These are phyloP conservation scores for Falco peregrinus DNA, from an alignment of 2,797 vertebrate species.

Conservation along the genomic window DNA sequence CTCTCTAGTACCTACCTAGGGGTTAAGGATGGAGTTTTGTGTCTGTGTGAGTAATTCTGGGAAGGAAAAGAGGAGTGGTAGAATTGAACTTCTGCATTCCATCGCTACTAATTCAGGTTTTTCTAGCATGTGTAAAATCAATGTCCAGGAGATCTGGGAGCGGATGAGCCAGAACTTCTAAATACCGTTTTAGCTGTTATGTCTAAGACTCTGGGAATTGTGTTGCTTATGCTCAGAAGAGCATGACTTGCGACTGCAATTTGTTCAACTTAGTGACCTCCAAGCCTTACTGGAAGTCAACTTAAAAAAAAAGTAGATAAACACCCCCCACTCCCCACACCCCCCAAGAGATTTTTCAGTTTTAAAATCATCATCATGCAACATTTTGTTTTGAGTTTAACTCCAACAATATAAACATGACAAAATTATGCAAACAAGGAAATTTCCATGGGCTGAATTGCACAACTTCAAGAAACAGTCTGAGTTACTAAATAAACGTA, in stretches of 20 bases:
- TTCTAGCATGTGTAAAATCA: neutral
- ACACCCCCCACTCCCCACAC: neutral
- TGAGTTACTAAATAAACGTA: slow-evolving; percentile 13
- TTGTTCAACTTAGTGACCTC: slow-evolving; percentile 49
- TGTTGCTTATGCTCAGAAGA: slow-evolving; percentile 12
- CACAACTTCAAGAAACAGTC: slow-evolving; percentile 16
- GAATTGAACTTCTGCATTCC: neutral
- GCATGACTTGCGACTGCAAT: slow-evolving; percentile 37
- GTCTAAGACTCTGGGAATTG: slow-evolving; percentile 14
- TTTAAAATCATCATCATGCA: neutral
- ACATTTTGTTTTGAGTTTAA: slow-evolving; percentile 42
- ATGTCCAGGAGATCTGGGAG: slow-evolving; percentile 22
- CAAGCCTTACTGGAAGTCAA: slow-evolving; percentile 17
- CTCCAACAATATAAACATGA: neutral
- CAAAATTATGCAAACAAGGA: slow-evolving; percentile 46
- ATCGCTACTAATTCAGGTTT: neutral
- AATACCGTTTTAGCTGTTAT: slow-evolving; percentile 2
- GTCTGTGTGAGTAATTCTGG: neutral
- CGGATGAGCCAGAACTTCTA: neutral
- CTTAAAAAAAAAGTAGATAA: neutral
- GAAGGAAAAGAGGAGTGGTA: neutral
- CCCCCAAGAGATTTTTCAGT: neutral
- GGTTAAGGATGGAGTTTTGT: neutral
- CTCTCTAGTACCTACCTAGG: neutral
- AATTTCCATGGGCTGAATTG: slow-evolving; percentile 55